Conservation (phyloP, 2,113 vertebrate species). For the Urocolius indicus region DNA sequence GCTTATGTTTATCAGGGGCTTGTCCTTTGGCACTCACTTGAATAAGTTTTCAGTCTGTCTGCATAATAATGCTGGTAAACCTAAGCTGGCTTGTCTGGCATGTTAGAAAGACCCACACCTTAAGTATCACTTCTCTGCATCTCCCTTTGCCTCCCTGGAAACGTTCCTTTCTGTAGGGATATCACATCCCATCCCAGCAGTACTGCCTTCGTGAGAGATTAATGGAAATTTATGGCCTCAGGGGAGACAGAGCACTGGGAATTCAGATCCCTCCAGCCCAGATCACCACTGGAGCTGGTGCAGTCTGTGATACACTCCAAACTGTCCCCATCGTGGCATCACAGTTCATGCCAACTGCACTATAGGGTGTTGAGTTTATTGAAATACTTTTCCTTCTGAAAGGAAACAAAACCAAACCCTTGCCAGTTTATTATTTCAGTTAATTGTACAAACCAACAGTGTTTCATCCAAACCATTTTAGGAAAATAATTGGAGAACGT, state of each 20-base stretch:
- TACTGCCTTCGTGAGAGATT: neutral
- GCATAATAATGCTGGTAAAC: neutral
- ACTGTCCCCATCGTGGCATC: neutral
- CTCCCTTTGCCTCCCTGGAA: neutral
- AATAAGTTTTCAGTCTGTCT: neutral
- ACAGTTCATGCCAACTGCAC: neutral
- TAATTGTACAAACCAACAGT: conserved; percentile 50
- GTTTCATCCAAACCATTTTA: conserved; percentile 49
- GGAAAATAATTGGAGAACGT: conserved; percentile 47
- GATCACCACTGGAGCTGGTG: neutral
- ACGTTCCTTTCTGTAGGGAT: neutral
- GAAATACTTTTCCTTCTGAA: conserved; percentile 10
- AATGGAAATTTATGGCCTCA: neutral
- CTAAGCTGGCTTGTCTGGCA: neutral
- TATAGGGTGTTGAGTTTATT: neutral
- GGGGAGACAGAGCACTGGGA: neutral
- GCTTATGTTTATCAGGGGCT: neutral
- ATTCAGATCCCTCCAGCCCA: neutral
- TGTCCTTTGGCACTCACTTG: neutral
- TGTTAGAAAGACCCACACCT: neutral
- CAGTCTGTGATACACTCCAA: neutral
- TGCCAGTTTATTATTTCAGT: conserved; percentile 54
- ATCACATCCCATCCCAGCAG: neutral
- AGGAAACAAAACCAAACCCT: conserved; percentile 10
- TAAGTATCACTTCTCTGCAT: neutral